Conservation (phyloP, 2,113 vertebrate genomes). For the Colaptes auratus region DNA sequence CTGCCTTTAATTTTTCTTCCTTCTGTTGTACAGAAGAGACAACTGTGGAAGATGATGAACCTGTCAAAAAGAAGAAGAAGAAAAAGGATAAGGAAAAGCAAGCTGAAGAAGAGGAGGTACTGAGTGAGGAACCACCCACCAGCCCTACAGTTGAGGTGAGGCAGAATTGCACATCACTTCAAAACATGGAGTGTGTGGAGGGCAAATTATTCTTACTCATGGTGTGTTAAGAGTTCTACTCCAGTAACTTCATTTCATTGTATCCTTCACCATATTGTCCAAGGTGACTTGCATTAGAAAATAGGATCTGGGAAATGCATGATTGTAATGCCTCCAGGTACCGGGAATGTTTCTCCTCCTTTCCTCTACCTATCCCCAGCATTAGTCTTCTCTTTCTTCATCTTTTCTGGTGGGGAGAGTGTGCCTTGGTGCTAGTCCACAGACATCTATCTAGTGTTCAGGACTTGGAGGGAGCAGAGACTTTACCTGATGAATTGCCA, state of each 20-base stretch:
- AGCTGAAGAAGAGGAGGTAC: conserved; percentile 64
- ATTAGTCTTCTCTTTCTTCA: not conserved
- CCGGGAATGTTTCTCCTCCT: not conserved
- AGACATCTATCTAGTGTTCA: not conserved
- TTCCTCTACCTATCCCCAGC: not conserved
- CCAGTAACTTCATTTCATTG: not conserved
- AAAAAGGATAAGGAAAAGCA: conserved; percentile 86
- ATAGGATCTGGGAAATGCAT: not conserved
- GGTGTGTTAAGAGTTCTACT: not conserved
- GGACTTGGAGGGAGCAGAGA: not conserved
- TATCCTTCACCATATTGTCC: not conserved
- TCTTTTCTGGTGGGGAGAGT: not conserved
- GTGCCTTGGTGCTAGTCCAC: not conserved
- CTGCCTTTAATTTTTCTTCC: not conserved
- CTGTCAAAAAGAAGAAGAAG: conserved; percentile 90
- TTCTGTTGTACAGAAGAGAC: conserved; percentile 16
- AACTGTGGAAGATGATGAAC: conserved; percentile 67
- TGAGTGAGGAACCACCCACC: conserved; percentile 64
- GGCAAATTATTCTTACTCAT: not conserved
- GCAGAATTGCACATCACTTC: not conserved
- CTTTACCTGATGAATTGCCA: not conserved
- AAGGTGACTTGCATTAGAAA: not conserved
- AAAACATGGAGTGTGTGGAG: not conserved
- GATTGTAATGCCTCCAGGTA: not conserved
- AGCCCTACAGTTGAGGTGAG: conserved; percentile 67